These are phyloP conservation scores for Anodontia alba DNA, from an alignment of 2,888 invertebrate species.

Conservation along the genomic window DNA sequence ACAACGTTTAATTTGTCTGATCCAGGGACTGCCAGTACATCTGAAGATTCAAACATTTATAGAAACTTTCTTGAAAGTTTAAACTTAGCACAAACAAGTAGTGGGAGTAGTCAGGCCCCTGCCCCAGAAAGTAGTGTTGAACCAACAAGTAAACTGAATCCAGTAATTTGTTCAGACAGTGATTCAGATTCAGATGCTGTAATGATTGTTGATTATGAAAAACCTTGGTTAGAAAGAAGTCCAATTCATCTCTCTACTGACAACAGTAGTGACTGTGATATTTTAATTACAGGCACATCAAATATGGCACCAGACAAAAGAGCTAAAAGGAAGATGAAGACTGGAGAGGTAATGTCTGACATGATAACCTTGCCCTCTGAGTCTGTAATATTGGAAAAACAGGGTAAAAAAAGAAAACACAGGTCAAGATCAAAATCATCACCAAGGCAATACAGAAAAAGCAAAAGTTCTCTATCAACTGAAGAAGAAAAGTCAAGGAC, in stretches of 20 bases:
- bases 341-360: conserved; percentile 39
- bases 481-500: neutral
- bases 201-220: conserved; percentile 88
- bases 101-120: neutral
- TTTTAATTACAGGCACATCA: conserved; percentile 44
- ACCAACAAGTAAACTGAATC: neutral
- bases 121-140: neutral
- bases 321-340: conserved; percentile 38
- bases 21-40: neutral
- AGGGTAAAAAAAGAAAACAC: conserved; percentile 25
- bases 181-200: conserved; percentile 69
- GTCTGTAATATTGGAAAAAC: neutral
- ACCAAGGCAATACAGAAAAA: conserved; percentile 10
- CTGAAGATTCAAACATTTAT: neutral
- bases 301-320: conserved; percentile 35
- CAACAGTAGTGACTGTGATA: conserved; percentile 60
- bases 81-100: neutral
- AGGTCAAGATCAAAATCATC: conserved; percentile 8
- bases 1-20: conserved; percentile 4
- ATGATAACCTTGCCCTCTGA: neutral
- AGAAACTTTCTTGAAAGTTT: neutral
- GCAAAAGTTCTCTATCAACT: neutral
- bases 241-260: conserved; percentile 85
- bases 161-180: conserved; percentile 36
- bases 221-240: conserved; percentile 89